Percentiles rank a stretch among this genome's conserved stretches.
These are phyloP conservation scores for Synodontis membranacea DNA, from an alignment of 2,113 vertebrate genomes.

Conservation along the genomic window DNA sequence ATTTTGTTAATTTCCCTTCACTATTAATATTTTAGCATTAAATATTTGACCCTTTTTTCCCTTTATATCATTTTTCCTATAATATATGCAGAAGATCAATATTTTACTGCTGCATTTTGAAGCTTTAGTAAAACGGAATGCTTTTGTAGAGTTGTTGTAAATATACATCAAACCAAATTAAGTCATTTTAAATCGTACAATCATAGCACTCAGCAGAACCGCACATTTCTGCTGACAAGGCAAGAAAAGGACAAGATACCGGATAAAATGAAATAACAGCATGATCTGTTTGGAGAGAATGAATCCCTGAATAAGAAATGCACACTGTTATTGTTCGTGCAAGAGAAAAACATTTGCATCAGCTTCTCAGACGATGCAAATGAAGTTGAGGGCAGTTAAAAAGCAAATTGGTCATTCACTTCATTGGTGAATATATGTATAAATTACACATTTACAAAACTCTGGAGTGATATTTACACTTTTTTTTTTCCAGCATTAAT, in stretches of 20 bases:
- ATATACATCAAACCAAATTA: neutral
- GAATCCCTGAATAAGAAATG: slow-evolving; percentile 1
- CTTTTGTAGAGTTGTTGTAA: neutral
- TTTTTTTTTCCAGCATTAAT: neutral
- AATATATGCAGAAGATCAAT: neutral
- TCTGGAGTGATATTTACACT: neutral
- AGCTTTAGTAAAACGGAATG: neutral
- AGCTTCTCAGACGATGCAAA: neutral
- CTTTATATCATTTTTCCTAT: neutral
- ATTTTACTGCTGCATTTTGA: neutral
- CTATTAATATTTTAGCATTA: neutral
- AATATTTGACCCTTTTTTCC: neutral
- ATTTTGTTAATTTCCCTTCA: neutral
- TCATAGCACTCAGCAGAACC: neutral
- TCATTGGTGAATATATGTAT: neutral
- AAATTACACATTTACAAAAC: neutral
- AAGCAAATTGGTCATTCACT: neutral
- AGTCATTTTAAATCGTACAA: neutral
- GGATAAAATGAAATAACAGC: slow-evolving; percentile 1
- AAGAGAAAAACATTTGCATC: no score
- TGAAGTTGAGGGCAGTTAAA: neutral
- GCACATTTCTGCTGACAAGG: neutral
- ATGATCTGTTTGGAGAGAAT: neutral
- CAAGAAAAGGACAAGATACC: neutral
- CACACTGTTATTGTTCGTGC: neutral